These are phyloP conservation scores for Hydractinia symbiolongicarpus DNA, from an alignment of 30 jellyfish, hydroid and myxozoan species.

Conservation along the genomic window DNA sequence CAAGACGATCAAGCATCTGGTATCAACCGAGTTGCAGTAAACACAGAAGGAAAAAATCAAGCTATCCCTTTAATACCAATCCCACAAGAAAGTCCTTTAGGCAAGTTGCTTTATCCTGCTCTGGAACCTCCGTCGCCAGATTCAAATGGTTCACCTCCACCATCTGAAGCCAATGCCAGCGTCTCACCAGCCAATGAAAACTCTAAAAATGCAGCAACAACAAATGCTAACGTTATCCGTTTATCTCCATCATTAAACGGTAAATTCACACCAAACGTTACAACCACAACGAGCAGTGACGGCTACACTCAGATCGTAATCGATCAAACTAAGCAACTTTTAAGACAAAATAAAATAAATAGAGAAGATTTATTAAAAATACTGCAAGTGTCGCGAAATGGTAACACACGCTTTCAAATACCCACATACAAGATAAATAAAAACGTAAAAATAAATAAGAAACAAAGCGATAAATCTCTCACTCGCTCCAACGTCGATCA, in stretches of 20 bases:
- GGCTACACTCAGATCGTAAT: background rate
- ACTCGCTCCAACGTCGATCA: background rate
- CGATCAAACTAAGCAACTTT: conserved; percentile 16
- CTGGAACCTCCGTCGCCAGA: background rate
- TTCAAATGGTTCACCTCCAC: too few species aligned
- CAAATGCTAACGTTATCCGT: background rate
- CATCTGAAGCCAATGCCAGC: background rate
- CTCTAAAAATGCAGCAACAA: conserved; percentile 1
- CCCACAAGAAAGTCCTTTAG: conserved; percentile 36
- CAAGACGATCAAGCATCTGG: background rate
- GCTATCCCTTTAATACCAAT: conserved; percentile 37
- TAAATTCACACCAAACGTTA: background rate
- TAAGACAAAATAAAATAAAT: background rate
- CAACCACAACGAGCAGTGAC: background rate
- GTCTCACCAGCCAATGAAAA: background rate
- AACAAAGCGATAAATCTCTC: background rate
- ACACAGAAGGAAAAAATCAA: background rate
- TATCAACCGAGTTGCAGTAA: background rate
- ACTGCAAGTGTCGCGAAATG: conserved; percentile 19
- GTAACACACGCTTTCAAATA: background rate
- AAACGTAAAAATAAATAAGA: background rate
- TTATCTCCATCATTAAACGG: background rate
- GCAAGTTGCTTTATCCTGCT: conserved; percentile 35
- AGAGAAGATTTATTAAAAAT: conserved; percentile 4
- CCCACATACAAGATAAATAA: background rate